Evolutionary conservation across 2,113 vertebrate genomes (phyloP).

Genomic region (Oxyruncus cristatus): DNA sequence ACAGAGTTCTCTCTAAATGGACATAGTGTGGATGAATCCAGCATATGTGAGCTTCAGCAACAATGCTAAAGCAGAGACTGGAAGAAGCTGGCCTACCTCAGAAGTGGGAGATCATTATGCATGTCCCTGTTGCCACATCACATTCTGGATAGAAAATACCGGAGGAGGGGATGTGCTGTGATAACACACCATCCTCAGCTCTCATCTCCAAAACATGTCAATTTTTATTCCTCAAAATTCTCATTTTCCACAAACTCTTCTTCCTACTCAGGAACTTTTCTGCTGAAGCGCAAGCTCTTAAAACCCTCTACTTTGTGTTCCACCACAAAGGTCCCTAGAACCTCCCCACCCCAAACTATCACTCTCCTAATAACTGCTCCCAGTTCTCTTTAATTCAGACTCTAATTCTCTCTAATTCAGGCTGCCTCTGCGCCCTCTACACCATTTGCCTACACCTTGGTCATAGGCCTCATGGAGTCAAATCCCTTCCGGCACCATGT

Average conservation of each 20-base stretch:
- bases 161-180: background rate
- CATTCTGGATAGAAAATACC: background rate
- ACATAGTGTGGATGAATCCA: background rate
- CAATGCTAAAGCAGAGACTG: background rate
- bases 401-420: no score
- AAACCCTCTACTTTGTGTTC: background rate
- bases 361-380: background rate
- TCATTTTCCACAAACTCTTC: background rate
- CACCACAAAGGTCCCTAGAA: background rate
- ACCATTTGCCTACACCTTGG: background rate
- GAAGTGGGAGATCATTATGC: background rate
- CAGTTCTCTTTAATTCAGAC: no score
- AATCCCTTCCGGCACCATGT: background rate
- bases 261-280: background rate
- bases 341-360: background rate
- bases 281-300: background rate
- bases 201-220: background rate
- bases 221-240: background rate
- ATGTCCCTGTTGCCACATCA: background rate
- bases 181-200: background rate
- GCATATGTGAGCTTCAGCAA: background rate
- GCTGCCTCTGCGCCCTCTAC: background rate
- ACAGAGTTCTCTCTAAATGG: background rate
- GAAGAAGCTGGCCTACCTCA: background rate
- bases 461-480: accelerated